phyloP scores from a whole-genome alignment of 1,140 invertebrate genomes.

The Zaprionus vittiger region DNA sequence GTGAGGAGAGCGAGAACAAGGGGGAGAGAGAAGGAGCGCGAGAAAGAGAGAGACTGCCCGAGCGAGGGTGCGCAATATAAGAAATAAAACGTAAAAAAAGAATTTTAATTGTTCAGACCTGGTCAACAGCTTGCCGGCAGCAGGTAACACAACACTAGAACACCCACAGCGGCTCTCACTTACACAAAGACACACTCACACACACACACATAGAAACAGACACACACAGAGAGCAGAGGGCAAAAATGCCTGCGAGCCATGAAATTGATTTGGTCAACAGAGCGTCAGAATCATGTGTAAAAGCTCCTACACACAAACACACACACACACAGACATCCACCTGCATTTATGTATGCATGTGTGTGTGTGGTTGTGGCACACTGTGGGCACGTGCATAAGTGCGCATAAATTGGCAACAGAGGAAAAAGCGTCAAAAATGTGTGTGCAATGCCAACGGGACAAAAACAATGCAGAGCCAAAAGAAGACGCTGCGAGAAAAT shows the following conservation, averaged over 20 bases:
- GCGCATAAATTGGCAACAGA: constrained; percentile 75
- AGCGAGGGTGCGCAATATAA: constrained; percentile 30
- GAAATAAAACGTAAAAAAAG: constrained; percentile 37
- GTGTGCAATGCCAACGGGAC: constrained; percentile 27
- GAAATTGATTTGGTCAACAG: constrained; percentile 77
- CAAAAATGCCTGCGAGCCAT: constrained; percentile 57
- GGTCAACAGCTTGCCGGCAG: constrained; percentile 52
- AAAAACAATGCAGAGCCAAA: constrained; percentile 52
- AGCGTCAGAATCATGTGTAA: constrained; percentile 56
- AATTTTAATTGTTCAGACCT: constrained; percentile 67
- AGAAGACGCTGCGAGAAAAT: constrained; percentile 49
- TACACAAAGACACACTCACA: constrained; percentile 4
- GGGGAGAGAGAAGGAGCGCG: too few relatives aligned
- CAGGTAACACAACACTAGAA: constrained; percentile 27
- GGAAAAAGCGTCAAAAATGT: constrained; percentile 28
- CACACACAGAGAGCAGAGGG: constrained; percentile 18
- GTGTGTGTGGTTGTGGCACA: constrained; percentile 6
- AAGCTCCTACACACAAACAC: constrained; percentile 21
- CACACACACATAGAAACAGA: constrained; percentile 30
- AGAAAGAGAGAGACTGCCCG: not conserved
- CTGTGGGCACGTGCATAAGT: constrained; percentile 66
- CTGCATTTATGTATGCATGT: constrained; percentile 8
- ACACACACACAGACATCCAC: not conserved
- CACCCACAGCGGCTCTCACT: constrained; percentile 4
- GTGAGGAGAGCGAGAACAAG: not conserved